Conservation (phyloP, 1,140 invertebrate species). For the Ruditapes philippinarum region DNA sequence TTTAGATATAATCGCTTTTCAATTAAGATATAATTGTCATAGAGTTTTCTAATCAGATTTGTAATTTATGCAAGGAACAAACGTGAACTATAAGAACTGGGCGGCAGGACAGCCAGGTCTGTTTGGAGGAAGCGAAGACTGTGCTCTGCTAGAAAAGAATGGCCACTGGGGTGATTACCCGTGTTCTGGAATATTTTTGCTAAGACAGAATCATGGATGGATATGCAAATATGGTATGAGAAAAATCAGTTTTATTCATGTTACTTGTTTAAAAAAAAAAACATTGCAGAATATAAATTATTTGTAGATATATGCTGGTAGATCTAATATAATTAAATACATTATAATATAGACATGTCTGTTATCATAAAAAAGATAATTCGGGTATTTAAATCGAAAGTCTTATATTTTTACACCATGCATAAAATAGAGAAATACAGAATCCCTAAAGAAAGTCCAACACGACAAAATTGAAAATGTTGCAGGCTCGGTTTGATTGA, state of each 20-base stretch:
- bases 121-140: slow-evolving; percentile 27
- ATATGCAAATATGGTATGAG: slow-evolving; percentile 37
- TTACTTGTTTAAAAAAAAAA: neutral
- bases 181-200: slow-evolving; percentile 39
- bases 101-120: slow-evolving; percentile 50
- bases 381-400: too few relatives aligned
- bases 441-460: too few relatives aligned
- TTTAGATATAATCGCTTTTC: too few relatives aligned
- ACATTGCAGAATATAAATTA: neutral
- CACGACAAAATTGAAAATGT: too few relatives aligned
- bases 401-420: too few relatives aligned
- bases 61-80: neutral
- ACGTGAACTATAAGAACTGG: slow-evolving; percentile 32
- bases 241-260: neutral
- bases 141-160: slow-evolving; percentile 24
- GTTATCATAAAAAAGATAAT: too few relatives aligned
- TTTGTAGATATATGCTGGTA: neutral
- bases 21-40: too few relatives aligned
- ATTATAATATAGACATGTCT: neutral
- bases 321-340: neutral
- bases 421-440: too few relatives aligned
- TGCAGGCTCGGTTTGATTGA: too few relatives aligned
- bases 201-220: slow-evolving; percentile 34
- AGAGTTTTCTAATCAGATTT: too few relatives aligned
- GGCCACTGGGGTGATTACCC: slow-evolving; percentile 52